A percentile compares a stretch with the other conserved stretches of the same genome.
Conservation (phyloP, 2,113 vertebrate genomes). For the Marmota monax region DNA sequence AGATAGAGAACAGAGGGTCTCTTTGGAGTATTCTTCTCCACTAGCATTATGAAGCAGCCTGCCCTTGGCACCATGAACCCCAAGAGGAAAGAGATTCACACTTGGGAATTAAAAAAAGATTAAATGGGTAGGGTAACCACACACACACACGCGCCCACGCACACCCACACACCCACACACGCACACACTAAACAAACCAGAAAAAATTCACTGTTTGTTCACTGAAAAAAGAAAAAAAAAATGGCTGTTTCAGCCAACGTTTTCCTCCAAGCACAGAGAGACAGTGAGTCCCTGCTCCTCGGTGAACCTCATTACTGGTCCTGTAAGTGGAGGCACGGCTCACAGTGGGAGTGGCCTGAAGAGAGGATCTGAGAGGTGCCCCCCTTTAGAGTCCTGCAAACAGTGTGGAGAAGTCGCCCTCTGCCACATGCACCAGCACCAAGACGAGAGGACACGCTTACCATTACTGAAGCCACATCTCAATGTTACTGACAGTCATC, state of each 20-base stretch:
- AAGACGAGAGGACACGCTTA: background rate
- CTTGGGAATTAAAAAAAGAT: background rate
- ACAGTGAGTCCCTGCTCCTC: too few species aligned
- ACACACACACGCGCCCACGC: background rate
- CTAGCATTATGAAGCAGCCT: background rate
- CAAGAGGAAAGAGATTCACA: background rate
- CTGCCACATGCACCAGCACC: fast-evolving
- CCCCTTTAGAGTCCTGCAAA: fast-evolving
- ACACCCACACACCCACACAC: background rate
- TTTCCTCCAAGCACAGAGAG: background rate
- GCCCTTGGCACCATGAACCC: background rate
- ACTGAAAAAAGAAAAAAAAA: background rate
- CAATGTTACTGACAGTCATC: background rate
- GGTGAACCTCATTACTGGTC: fast-evolving
- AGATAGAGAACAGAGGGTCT: background rate
- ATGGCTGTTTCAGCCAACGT: background rate
- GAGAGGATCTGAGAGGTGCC: background rate
- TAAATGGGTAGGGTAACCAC: background rate
- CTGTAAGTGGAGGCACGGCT: fast-evolving
- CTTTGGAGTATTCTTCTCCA: background rate
- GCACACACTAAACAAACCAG: too few species aligned
- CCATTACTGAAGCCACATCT: too few species aligned
- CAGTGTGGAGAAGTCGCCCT: background rate
- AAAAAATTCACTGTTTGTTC: background rate
- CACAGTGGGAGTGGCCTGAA: fast-evolving